Base-by-base conservation (phyloP, 2,888 invertebrate genomes). In the Dryobota labecula region DNA sequence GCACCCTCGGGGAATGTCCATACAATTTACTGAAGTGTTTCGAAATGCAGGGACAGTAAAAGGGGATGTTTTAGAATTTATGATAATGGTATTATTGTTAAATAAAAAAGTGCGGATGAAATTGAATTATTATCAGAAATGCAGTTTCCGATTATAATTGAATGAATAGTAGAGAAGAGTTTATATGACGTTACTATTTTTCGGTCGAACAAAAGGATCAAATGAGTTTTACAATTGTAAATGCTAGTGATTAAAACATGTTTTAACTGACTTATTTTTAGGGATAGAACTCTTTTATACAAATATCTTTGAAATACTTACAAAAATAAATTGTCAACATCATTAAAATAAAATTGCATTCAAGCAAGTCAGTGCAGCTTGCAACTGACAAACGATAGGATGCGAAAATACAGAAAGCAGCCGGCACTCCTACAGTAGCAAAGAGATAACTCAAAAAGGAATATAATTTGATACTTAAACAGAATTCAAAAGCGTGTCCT, bases 361-460 rank as follows among this genome's bases (percentile, higher is more conserved):
- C n/a, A 49, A 56, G 45, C 41, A 63, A 57, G 47, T 76, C 64
- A 57, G 57, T 66, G 51, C 24, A 70, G 27, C 45, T 61, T 57
- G 33, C n/a, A 70, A 47, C 58, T 43, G 24, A 43, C 41, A 54
- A 11, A 62, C 27, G 43, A 70, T 43, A 67, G 18, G 33, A 51
- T 41, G 45, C 64, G 72, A 73, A 68, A 72, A 72, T 67, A 11
- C 57, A 65, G 45, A 82, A 58, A 57, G 47, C 24, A 49, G 71
- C 67, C 43, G 65, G 24, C 62, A n/a, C 11, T 15, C 11, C 15
- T 36, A 78, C 79, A 60, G 79, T 77, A 81, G 79, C 77, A 53
- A 63, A 62, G 68, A 82, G 73, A 82, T 85, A 80, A 76, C 80
- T 78, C 60, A 80, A 80, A 76, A 82, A 84, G 82, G 78, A 85